These are phyloP conservation scores for Odontocerum albicorne DNA, from an alignment of 2,888 invertebrate genomes.

Conservation along the genomic window DNA sequence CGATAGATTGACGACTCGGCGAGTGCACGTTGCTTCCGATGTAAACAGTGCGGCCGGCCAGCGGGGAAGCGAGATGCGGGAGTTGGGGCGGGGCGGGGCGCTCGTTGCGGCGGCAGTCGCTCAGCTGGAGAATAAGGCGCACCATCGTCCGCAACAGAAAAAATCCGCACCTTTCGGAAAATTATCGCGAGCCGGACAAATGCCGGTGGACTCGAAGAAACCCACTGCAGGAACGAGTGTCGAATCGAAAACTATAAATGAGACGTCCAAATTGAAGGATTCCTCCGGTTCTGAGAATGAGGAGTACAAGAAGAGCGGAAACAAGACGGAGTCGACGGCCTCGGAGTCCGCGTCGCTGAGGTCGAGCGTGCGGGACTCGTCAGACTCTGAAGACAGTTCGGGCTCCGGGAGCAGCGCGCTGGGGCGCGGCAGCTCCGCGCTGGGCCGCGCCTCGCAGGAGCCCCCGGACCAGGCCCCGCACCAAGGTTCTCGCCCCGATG, in stretches of 20 bases:
- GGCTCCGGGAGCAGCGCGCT: constrained; percentile 33
- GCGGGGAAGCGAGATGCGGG: constrained; percentile 53
- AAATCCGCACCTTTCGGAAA: constrained; percentile 42
- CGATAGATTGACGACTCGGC: too few relatives aligned
- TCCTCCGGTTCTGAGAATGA: constrained; percentile 37
- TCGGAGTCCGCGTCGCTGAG: constrained; percentile 56
- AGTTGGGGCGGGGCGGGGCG: constrained; percentile 57
- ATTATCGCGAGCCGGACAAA: constrained; percentile 38
- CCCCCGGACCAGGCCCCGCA: constrained; percentile 9
- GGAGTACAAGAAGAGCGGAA: constrained; percentile 41
- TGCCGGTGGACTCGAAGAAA: constrained; percentile 35
- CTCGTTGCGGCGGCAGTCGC: constrained; percentile 63
- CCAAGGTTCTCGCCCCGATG: constrained; percentile 27
- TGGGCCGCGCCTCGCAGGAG: constrained; percentile 8
- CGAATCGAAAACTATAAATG: constrained; percentile 46
- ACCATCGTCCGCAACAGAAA: constrained; percentile 49
- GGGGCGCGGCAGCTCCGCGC: neutral
- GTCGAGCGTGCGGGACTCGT: constrained; percentile 54
- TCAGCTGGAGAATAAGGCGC: constrained; percentile 48
- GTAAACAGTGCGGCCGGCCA: constrained; percentile 35
- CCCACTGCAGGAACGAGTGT: constrained; percentile 36
- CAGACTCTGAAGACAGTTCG: constrained; percentile 48
- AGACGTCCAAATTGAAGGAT: constrained; percentile 25
- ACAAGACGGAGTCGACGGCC: constrained; percentile 54
- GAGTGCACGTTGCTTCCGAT: constrained; percentile 44